Evolutionary conservation across 1,140 invertebrate species (phyloP).

Genomic region (Bicyclus anynana): DNA sequence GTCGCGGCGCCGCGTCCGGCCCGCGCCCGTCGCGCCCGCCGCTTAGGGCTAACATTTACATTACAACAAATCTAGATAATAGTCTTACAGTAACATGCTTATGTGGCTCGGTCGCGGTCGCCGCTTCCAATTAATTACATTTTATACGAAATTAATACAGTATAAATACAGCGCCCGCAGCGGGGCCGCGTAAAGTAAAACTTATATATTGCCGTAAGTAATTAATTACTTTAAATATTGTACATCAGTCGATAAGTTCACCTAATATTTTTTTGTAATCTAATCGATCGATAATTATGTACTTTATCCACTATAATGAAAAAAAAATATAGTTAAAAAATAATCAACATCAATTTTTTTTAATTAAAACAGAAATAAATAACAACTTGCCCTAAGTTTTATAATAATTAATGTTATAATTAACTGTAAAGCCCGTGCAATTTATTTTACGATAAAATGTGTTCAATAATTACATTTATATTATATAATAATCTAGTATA

Average conservation of each 20-base stretch:
- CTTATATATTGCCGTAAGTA: conserved; percentile 77
- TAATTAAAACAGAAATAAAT: conserved; percentile 78
- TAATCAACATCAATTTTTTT: conserved; percentile 72
- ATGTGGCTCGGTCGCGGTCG: conserved; percentile 56
- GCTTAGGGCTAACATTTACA: conserved; percentile 53
- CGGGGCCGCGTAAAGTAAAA: conserved; percentile 63
- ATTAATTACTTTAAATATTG: conserved; percentile 77
- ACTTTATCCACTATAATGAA: conserved; percentile 75
- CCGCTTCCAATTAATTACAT: conserved; percentile 71
- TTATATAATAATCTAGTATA: conserved; percentile 72
- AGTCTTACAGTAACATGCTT: conserved; percentile 72
- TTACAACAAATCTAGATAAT: conserved; percentile 71
- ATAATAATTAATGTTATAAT: conserved; percentile 75
- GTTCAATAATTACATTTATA: conserved; percentile 75
- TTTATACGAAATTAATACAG: conserved; percentile 71
- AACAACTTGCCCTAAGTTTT: conserved; percentile 77
- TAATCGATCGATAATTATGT: conserved; percentile 76
- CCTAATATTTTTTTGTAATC: conserved; percentile 69
- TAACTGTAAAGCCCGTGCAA: conserved; percentile 77
- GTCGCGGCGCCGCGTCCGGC: conserved; percentile 15
- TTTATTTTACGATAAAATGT: conserved; percentile 70
- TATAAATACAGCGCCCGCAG: conserved; percentile 60
- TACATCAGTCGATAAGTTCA: conserved; percentile 77
- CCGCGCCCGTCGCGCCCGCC: conserved; percentile 22
- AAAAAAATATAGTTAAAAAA: conserved; percentile 75